Conservation (phyloP, 1,140 invertebrate genomes). For the Sycophaga agraensis region DNA sequence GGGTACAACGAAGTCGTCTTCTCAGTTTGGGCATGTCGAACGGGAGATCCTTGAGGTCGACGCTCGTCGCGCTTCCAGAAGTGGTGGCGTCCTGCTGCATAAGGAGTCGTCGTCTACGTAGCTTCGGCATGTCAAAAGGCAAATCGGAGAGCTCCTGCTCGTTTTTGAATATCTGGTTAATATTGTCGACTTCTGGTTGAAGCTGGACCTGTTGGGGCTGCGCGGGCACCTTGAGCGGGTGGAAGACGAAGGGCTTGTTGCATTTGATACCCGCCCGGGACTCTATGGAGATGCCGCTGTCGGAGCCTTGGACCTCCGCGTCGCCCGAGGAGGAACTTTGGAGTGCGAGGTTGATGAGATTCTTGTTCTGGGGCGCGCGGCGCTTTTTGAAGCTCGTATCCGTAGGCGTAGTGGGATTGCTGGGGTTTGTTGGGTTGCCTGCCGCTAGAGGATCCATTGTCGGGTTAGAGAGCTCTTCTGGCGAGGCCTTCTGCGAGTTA, state of each 20-base stretch:
- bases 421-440: neutral
- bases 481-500: slow-evolving; percentile 72
- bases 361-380: slow-evolving; percentile 72
- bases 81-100: slow-evolving; percentile 64
- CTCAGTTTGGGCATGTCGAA: slow-evolving; percentile 88
- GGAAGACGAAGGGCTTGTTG: slow-evolving; percentile 56
- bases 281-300: slow-evolving; percentile 83
- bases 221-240: slow-evolving; percentile 56
- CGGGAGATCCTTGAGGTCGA: slow-evolving; percentile 76
- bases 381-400: slow-evolving; percentile 60
- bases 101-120: slow-evolving; percentile 67
- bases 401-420: slow-evolving; percentile 55
- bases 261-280: slow-evolving; percentile 75
- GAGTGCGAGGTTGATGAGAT: slow-evolving; percentile 70
- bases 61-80: slow-evolving; percentile 70
- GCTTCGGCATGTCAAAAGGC: slow-evolving; percentile 89
- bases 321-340: slow-evolving; percentile 65
- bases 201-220: neutral
- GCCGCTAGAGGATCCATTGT: neutral
- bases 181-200: slow-evolving; percentile 52
- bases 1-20: slow-evolving; percentile 65
- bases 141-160: slow-evolving; percentile 70
- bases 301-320: slow-evolving; percentile 78
- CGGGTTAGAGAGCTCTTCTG: slow-evolving; percentile 53
- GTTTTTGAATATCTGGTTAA: slow-evolving; percentile 51